Base-by-base conservation (phyloP, 2,888 invertebrate species). In the Oxytorus armatus region DNA sequence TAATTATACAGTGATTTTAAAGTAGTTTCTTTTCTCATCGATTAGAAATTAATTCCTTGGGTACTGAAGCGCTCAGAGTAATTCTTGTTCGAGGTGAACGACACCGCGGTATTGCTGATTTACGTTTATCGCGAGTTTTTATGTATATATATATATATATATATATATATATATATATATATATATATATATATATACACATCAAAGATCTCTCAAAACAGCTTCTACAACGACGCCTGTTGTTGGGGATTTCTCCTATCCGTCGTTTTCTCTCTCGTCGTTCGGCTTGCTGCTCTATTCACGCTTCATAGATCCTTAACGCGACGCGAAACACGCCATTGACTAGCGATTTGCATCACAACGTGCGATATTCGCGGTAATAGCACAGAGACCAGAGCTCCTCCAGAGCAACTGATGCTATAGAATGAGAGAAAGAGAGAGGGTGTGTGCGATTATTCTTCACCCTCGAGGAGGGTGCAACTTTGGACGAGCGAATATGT, bases 311-410 rank as follows among this genome's bases (percentile, higher is more conserved):
- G 79, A 80, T 83, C 65, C 61, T 74, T 78, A 73, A 76, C 51
- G 61, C 70, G 78, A 78, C 49, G 72, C 76, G 78, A 47, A 65
- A 77, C 68, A 80, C 70, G 63, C 72, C 72, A 79, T 83, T 81
- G 77, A 77, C 81, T 81, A 78, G 70, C 75, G 77, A 83, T 83
- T 83, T 82, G 83, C 83, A 83, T 83, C 49, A 82, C 82, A 83
- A 82, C 79, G 65, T 29, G 33, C 61, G 77, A 61, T 74, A 81
- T 79, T 81, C 79, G 57, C 68, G 77, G 68, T 83, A 83, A 83
- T 83, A 74, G 65, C 79, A 25, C 69, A 21, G 66, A 44, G 55
- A 63, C 61, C 16, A 66, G n/a, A n/a, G n/a, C n/a, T n/a, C n/a
- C n/a, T n/a, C n/a, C n/a, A 44, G 68, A 68, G 61, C 39, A 65